Base-by-base conservation (phyloP, 2,797 vertebrate genomes). In the Anolis apletophallus region DNA sequence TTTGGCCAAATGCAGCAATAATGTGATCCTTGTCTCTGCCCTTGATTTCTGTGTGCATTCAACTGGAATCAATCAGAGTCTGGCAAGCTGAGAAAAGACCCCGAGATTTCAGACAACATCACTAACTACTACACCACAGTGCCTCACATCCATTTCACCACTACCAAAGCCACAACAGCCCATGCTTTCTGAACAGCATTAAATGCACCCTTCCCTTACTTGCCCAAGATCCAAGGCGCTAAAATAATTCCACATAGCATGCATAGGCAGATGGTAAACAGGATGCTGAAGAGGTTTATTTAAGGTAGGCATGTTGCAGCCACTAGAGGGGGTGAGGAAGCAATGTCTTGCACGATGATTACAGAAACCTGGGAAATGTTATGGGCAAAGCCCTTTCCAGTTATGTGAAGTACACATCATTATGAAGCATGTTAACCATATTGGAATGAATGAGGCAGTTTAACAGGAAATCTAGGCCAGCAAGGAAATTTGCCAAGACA, bases 401-500 rank as follows among this genome's bases (percentile, higher is more conserved):
- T 71, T 78, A 85, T 88, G 55, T 32, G 84, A 88, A 74, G 59
- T 26, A 75, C 89, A 34, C 74, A 76, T 76, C 9, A 16, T 36
- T 54, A 34, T 46, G 69, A 64, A 82, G 26, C 26, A 26, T 34
- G 13, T 73, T 82, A 68, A 68, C 76, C 61, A 80, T 87, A 90
- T 89, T 68, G 88, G 82, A 93, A 71, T 26, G 85, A 79, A 3
- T 74, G 64, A 76, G 90, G 88, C 82, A 73, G 14, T 34, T 32
- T 11, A 83, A 81, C 85, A 83, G 83, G 86, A 77, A 91, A 88
- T 72, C 90, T 86, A 90, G 89, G 87, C 34, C 55, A 88, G 46
- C 64, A 85, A 90, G 54, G 23, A 61, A 80, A 86, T 79, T 23
- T 86, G 75, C 84, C 80, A 86, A 80, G 59, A 3, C n/a, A 86